Evolutionary conservation across 2,113 vertebrate species (phyloP), one percentile per base, ranked within the genome.

Genomic region (Hymenochirus boettgeri): DNA sequence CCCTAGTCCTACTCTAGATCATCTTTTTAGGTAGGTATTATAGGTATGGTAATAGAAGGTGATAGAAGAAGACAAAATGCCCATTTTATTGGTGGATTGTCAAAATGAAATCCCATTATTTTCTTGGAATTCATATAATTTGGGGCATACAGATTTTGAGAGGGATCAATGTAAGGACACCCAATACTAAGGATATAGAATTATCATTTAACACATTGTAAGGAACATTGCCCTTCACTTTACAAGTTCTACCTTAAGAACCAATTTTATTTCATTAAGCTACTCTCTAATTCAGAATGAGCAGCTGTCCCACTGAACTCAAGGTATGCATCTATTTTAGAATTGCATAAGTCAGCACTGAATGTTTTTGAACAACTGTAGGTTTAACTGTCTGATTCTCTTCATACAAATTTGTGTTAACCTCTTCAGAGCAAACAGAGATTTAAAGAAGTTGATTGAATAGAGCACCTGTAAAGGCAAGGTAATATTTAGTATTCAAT

Each of bases 251-350:
- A 56, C 55, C 55, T 58, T 82, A 79, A 80, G 62, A 81, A 72
- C 63, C 77, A 78, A 81, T 64, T 85, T 85, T 79, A 84, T 85
- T 85, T 84, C 80, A 84, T 87, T 86, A 86, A 11, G 0, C 59
- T 85, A 83, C 86, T 84, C 78, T 73, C 77, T 76, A 85, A 78
- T 83, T 81, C 81, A 82, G 77, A 85, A 79, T 58, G 74, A 79
- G 69, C 78, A 87, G 78, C 80, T 83, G 79, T 83, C 77, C 72
- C 74, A 69, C 72, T 85, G 77, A 81, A 79, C 3, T 69, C 57
- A 79, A 84, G 51, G 67, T 75, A 82, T 82, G 80, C 74, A 80
- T 83, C 79, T 80, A 75, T 83, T 88, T 88, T 85, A 69, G 73
- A 85, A 74, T 72, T 60, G 51, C 72, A 78, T 39, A 77, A 79